These are phyloP conservation scores for Chamaea fasciata DNA, from an alignment of 2,113 vertebrate species.

Conservation along the genomic window DNA sequence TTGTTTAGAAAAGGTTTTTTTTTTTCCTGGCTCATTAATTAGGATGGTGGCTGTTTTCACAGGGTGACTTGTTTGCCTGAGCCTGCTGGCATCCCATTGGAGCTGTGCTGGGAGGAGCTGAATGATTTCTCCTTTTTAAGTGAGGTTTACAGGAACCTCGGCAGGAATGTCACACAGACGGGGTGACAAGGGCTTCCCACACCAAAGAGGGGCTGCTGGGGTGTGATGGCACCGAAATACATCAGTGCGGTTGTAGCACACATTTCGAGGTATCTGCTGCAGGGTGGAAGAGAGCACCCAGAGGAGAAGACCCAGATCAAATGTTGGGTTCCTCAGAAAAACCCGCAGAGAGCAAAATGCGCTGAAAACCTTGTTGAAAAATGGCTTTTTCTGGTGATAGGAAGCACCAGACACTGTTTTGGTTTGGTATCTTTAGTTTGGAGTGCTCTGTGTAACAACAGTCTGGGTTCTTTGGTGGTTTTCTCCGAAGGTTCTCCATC, in stretches of 20 bases:
- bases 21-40: not conserved
- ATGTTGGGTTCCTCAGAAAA: not conserved
- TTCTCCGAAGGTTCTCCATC: not conserved
- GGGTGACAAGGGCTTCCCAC: not conserved
- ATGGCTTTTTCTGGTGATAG: not conserved
- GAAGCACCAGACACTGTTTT: not conserved
- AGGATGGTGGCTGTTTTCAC: not conserved
- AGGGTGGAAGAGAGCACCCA: not conserved
- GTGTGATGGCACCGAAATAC: not conserved
- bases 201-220: not conserved
- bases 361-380: not conserved
- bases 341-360: not conserved
- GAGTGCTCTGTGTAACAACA: not conserved
- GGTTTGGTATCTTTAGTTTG: not conserved
- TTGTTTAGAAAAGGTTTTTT: not conserved
- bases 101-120: not conserved
- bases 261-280: too few relatives aligned
- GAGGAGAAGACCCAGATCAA: not conserved
- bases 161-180: not conserved
- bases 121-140: not conserved
- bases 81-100: not conserved
- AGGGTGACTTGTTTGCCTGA: not conserved
- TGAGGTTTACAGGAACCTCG: not conserved
- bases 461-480: not conserved
- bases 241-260: not conserved